These are phyloP conservation scores for Gnathonemus longibarbis DNA, from an alignment of 2,113 vertebrate species.

Conservation along the genomic window DNA sequence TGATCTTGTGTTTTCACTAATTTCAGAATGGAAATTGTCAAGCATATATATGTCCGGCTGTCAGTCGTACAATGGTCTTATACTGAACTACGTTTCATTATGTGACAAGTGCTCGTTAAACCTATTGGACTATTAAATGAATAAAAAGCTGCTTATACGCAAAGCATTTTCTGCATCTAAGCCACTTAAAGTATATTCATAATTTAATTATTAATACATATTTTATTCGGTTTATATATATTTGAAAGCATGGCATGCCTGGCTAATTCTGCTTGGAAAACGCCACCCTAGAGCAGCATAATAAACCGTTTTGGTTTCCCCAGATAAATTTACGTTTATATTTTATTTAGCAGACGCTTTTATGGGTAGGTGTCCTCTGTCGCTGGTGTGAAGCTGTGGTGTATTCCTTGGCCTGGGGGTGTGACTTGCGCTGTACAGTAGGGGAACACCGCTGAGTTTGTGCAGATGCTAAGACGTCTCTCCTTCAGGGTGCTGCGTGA, in stretches of 20 bases:
- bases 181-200: no score
- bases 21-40: neutral
- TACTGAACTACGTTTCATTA: neutral
- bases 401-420: neutral
- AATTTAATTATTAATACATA: no score
- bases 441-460: neutral
- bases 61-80: neutral
- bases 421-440: neutral
- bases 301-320: no score
- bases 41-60: neutral
- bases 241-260: no score
- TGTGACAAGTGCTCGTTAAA: neutral
- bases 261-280: no score
- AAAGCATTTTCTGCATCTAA: no score
- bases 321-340: no score
- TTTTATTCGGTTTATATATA: no score
- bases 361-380: neutral
- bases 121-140: neutral
- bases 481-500: constrained; percentile 62
- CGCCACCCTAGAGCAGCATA: no score
- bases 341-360: no score
- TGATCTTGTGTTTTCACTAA: neutral
- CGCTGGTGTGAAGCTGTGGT: neutral
- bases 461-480: neutral
- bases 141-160: neutral